phyloP scores from a whole-genome alignment of 1,140 invertebrate genomes.

The Drosophila tristis region DNA sequence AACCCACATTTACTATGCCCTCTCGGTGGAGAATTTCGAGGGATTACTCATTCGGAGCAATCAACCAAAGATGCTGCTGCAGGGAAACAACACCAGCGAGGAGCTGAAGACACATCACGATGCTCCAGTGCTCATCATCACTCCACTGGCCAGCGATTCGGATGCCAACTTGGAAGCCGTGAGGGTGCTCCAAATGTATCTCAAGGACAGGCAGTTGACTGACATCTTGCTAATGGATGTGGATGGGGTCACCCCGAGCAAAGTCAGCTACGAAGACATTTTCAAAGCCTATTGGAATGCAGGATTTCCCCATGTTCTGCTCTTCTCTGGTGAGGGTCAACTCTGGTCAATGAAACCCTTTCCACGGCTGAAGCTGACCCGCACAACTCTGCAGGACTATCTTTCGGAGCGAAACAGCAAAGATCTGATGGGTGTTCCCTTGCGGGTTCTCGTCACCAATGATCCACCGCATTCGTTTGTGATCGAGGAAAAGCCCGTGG shows the following conservation, averaged over 20 bases:
- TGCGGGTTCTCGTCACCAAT: conserved; percentile 41
- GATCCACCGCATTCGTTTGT: conserved; percentile 47
- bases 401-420: background rate
- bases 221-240: conserved; percentile 26
- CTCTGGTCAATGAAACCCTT: conserved; percentile 6
- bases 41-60: background rate
- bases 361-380: background rate
- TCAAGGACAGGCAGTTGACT: conserved; percentile 31
- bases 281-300: conserved; percentile 14
- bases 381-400: conserved; percentile 3
- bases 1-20: conserved; percentile 17
- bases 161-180: conserved; percentile 2
- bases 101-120: conserved; percentile 20
- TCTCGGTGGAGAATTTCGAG: background rate
- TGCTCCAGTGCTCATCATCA: conserved; percentile 26
- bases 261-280: background rate
- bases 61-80: conserved; percentile 7
- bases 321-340: background rate
- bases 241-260: background rate
- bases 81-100: conserved; percentile 28
- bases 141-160: conserved; percentile 3
- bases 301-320: conserved; percentile 18
- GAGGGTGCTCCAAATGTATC: conserved; percentile 5
- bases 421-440: conserved; percentile 32
- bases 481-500: background rate